A percentile compares a stretch with the other conserved stretches of the same genome.
phyloP scores from a whole-genome alignment of 2,888 invertebrate species.

The Hydraecia micacea region DNA sequence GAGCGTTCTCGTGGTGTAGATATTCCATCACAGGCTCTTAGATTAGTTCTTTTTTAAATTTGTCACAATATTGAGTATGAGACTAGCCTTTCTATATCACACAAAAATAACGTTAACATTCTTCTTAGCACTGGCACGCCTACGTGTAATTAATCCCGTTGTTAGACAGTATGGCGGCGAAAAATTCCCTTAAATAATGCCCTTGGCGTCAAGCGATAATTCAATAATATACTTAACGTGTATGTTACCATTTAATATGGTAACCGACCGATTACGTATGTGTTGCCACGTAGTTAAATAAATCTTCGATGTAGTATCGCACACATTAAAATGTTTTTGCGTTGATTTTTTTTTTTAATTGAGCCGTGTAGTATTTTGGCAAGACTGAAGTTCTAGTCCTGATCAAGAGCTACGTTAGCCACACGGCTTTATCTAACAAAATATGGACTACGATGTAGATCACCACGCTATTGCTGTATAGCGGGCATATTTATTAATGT shows the following conservation, averaged over 20 bases:
- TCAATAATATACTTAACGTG: conserved; percentile 2
- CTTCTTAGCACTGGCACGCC: neutral
- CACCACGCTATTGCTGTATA: too few species aligned
- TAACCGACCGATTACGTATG: neutral
- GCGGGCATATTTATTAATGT: too few species aligned
- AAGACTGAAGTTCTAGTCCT: neutral
- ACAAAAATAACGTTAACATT: neutral
- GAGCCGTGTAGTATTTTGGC: neutral
- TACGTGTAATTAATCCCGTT: neutral
- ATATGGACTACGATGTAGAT: neutral
- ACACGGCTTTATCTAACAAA: neutral
- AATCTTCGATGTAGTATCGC: too few species aligned
- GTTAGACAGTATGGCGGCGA: neutral
- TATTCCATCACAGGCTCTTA: conserved; percentile 5
- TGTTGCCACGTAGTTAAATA: neutral
- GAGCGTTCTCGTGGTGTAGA: neutral
- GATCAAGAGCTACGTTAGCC: neutral
- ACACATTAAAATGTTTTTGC: too few species aligned
- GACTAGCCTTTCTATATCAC: neutral
- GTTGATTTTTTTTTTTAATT: neutral
- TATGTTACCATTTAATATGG: neutral
- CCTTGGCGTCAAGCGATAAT: neutral
- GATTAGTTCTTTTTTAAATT: neutral
- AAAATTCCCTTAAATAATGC: conserved; percentile 22
- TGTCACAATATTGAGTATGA: neutral